Evolutionary conservation across 2,888 invertebrate species (phyloP).

Genomic region (Zygogramma bicolorata): DNA sequence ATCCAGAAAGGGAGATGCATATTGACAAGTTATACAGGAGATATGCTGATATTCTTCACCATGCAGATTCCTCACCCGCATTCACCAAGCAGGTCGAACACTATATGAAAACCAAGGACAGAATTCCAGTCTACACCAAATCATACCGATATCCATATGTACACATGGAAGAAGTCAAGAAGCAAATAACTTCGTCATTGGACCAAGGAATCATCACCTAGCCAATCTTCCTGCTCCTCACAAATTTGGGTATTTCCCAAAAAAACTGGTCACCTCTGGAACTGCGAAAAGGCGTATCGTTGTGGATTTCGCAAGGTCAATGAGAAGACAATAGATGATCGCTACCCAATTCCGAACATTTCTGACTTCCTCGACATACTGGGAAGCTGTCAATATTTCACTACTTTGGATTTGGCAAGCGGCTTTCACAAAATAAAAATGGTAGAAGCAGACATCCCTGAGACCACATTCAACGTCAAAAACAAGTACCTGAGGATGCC

Average conservation of each 20-base stretch:
- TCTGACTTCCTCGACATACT: too few relatives aligned
- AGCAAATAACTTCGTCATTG: too few relatives aligned
- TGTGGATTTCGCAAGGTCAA: slow-evolving; percentile 16
- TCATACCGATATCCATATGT: slow-evolving; percentile 26
- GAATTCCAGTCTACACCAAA: not conserved
- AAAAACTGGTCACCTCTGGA: slow-evolving; percentile 29
- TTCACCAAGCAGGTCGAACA: slow-evolving; percentile 30
- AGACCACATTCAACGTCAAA: slow-evolving; percentile 25
- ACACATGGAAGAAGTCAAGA: slow-evolving; percentile 22
- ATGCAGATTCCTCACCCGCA: not conserved
- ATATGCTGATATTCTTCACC: not conserved
- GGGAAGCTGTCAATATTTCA: too few relatives aligned
- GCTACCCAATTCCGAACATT: slow-evolving; percentile 16
- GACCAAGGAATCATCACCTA: slow-evolving; percentile 29
- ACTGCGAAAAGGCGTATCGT: slow-evolving; percentile 18
- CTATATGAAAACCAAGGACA: slow-evolving; percentile 13
- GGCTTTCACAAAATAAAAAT: too few relatives aligned
- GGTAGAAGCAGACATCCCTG: too few relatives aligned
- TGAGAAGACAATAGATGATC: slow-evolving; percentile 17
- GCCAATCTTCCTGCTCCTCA: slow-evolving; percentile 23
- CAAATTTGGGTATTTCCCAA: slow-evolving; percentile 30
- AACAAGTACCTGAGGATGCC: slow-evolving; percentile 22
- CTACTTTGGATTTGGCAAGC: too few relatives aligned
- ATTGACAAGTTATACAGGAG: too few relatives aligned
- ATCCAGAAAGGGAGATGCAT: too few relatives aligned